Percentiles rank a stretch among this genome's conserved stretches.
phyloP scores from a whole-genome alignment of 2,113 vertebrate species.

The Heteronetta atricapilla region DNA sequence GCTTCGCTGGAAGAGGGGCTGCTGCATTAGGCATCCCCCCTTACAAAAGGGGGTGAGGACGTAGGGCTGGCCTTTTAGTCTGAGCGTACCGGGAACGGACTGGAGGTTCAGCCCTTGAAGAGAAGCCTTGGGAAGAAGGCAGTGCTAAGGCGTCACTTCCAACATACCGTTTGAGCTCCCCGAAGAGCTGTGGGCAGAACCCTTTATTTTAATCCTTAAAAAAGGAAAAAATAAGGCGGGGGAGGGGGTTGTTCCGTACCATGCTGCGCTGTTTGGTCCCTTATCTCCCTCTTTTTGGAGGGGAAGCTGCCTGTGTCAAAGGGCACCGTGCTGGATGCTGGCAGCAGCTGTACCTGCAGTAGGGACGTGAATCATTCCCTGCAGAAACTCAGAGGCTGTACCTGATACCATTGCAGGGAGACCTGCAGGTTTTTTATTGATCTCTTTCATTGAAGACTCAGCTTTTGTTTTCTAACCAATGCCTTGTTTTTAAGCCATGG shows the following conservation, averaged over 20 bases:
- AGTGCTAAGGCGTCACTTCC: fast-evolving
- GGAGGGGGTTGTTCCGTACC: not conserved
- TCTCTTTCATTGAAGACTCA: not conserved
- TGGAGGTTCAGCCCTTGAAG: fast-evolving
- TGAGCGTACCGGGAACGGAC: not conserved
- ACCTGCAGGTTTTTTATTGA: not conserved
- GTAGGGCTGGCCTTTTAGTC: fast-evolving
- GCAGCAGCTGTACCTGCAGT: not conserved
- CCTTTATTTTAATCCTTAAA: not conserved
- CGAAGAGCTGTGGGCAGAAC: not conserved
- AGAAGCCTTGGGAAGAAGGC: not conserved
- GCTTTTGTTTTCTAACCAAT: not conserved
- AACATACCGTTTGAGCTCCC: not conserved
- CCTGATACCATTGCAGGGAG: not conserved
- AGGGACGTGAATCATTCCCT: not conserved
- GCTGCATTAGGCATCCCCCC: not conserved
- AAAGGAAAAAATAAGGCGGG: not conserved
- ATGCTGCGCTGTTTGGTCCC: not conserved
- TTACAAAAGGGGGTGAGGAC: not conserved
- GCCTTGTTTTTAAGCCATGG: not conserved
- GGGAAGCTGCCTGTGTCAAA: not conserved
- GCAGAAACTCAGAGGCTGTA: fast-evolving
- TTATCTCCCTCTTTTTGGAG: not conserved
- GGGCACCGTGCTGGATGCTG: not conserved
- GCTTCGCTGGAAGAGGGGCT: not conserved